Base-by-base conservation (phyloP, 2,888 invertebrate species). In the Adelognathus sp. region DNA sequence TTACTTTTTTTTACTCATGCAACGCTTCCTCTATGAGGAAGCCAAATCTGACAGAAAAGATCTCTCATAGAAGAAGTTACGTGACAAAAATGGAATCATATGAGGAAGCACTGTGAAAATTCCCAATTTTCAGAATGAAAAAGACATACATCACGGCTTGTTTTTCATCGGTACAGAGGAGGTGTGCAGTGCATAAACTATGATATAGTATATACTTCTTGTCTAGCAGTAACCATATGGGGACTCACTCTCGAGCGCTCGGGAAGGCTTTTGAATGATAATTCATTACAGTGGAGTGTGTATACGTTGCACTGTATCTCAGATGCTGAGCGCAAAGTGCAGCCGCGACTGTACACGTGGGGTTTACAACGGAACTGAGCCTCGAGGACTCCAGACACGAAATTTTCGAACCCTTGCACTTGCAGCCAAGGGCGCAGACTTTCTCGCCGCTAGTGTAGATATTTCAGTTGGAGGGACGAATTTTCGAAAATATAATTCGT, bases 231-330 rank as follows among this genome's bases (percentile, higher is more conserved):
- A 54, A 56, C 64, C 78, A 78, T 73, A 78, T 69, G 69, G 64
- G 24, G 18, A n/a, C 46, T 31, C 31, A 50, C 33, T 46, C 33
- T 50, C 21, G 24, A 46, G 46, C 33, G 29, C 64, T 50, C 21
- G 16, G 21, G 21, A 64, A 46, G 33, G 64, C 64, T 64, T 50
- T 50, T 36, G 63, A 60, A 60, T 64, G 74, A 74, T 74, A 78
- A 78, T 73, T 73, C 41, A 29, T 36, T 72, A 64, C 58, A 78
- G 74, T 69, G 76, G 44, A 41, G 24, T 60, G 71, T 36, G 61
- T 56, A 72, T 31, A 41, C 3, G 14, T 41, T 27, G 33, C 31
- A 0, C 41, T 50, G 21, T 44, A 27, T 31, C 56, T 7, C 11
- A 18, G 56, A 60, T 67, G 44, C 16, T 61, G 41, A 36, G 58